A percentile compares a stretch with the other conserved stretches of the same genome.
Conservation (phyloP, 2,797 vertebrate genomes). For the Tragopan temminckii region DNA sequence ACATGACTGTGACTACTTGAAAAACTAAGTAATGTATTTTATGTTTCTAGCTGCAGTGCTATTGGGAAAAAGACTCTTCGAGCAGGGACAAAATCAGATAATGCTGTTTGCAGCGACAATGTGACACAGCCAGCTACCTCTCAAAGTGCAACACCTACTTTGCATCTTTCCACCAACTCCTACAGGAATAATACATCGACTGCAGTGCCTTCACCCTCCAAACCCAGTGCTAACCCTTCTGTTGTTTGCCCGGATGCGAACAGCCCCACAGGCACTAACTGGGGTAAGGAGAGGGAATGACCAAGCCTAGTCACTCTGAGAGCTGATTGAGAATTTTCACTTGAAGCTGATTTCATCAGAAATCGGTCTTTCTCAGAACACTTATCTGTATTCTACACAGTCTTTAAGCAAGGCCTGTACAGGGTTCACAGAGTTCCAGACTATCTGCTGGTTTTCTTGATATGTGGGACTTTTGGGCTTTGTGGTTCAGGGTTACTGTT, state of each 20-base stretch:
- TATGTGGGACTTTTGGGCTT: neutral
- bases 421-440: neutral
- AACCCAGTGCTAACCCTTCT: neutral
- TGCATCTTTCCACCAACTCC: neutral
- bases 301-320: neutral
- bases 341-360: neutral
- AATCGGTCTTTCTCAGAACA: neutral
- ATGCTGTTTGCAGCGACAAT: conserved; percentile 64
- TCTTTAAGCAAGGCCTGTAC: accelerated
- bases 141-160: neutral
- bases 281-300: conserved; percentile 42
- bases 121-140: neutral
- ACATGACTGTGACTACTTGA: neutral
- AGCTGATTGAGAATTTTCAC: neutral
- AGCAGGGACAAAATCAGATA: conserved; percentile 3
- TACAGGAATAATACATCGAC: accelerated
- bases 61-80: conserved; percentile 29
- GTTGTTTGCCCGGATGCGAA: neutral
- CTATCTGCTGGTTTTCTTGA: neutral
- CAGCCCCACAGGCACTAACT: neutral
- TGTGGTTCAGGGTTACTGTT: neutral
- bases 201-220: accelerated
- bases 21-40: neutral
- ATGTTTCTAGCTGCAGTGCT: conserved; percentile 64
- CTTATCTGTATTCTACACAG: accelerated